Percentiles rank a stretch among this genome's conserved stretches.
These are phyloP conservation scores for Lottia gigantea DNA, from an alignment of 2,888 invertebrate species.

Conservation along the genomic window DNA sequence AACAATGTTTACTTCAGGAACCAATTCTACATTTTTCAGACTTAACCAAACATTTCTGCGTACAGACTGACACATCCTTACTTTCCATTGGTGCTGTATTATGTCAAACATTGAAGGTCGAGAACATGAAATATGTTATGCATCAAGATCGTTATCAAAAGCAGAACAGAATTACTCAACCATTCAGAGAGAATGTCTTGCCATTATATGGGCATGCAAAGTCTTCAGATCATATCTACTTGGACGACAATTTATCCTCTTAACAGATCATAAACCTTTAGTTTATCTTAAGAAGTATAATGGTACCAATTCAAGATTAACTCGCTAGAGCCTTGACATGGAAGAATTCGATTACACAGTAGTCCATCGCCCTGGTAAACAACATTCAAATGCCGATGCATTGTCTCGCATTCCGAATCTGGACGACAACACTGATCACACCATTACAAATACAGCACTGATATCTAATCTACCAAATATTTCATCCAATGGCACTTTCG, in stretches of 20 bases:
- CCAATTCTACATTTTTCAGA: constrained; percentile 15
- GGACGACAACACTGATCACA: background rate
- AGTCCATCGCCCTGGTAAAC: background rate
- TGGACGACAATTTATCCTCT: background rate
- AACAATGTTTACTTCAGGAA: background rate
- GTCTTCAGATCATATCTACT: constrained; percentile 17
- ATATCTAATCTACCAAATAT: background rate
- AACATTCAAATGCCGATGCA: background rate
- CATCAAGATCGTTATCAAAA: constrained; percentile 12
- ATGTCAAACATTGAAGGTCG: constrained; percentile 14
- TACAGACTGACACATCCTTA: constrained; percentile 3
- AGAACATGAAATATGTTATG: constrained; percentile 19
- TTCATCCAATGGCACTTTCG: background rate
- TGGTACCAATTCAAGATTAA: background rate
- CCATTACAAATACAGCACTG: background rate
- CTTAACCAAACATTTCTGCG: constrained; percentile 4
- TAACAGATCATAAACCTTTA: background rate
- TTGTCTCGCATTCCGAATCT: background rate
- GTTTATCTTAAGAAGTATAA: background rate
- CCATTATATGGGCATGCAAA: background rate
- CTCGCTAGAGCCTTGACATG: background rate
- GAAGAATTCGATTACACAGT: background rate
- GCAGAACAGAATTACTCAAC: constrained; percentile 23
- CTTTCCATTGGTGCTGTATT: constrained; percentile 14
- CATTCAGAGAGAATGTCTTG: constrained; percentile 20